A percentile compares a stretch with the other conserved stretches of the same genome.
phyloP scores from a whole-genome alignment of 2,113 vertebrate genomes.

The Piaya cayana region DNA sequence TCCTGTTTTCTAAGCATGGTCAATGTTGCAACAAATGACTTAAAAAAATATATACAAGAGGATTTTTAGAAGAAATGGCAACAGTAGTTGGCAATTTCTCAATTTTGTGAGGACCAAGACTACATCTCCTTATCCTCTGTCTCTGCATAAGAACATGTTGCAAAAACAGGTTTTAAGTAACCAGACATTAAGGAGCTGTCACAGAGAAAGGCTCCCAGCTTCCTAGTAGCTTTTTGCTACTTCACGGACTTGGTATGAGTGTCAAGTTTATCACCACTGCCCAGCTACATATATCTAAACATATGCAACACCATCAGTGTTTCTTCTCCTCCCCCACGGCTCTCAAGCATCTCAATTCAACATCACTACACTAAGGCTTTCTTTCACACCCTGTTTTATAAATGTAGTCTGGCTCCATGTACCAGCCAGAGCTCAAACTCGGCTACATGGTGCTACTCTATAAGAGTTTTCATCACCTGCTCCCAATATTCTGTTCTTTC shows the following conservation, averaged over 20 bases:
- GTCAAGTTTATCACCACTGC: background rate
- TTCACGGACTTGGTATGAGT: background rate
- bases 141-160: background rate
- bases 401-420: background rate
- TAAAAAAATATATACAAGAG: fast-evolving
- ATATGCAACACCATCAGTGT: background rate
- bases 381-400: background rate
- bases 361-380: background rate
- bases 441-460: background rate
- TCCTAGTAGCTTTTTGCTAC: background rate
- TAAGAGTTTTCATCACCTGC: background rate
- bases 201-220: background rate
- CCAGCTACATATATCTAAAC: background rate
- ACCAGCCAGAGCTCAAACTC: background rate
- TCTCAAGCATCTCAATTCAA: background rate
- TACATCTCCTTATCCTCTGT: background rate
- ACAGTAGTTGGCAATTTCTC: background rate
- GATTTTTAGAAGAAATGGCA: background rate
- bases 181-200: background rate
- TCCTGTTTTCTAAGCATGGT: background rate
- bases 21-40: background rate
- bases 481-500: background rate
- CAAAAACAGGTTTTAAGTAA: background rate
- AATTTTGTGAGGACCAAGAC: background rate
- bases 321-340: background rate